Conservation (phyloP, 2,797 vertebrate genomes). For the Prunella strophiata region DNA sequence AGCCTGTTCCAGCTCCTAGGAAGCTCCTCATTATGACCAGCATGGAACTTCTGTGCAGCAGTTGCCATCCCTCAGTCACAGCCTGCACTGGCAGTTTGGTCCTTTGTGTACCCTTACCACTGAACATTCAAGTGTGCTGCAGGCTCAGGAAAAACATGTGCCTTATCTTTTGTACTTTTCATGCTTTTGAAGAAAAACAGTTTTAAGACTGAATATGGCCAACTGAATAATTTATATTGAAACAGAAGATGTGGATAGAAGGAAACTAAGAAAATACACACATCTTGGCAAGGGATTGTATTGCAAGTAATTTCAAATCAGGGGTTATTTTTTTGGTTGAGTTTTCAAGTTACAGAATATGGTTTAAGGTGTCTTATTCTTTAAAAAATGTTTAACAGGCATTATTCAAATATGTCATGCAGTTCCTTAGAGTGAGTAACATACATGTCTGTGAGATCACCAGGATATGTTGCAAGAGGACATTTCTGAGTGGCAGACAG, state of each 20-base stretch:
- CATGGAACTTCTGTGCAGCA: background rate
- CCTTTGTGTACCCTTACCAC: background rate
- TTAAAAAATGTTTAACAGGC: background rate
- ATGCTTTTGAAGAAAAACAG: background rate
- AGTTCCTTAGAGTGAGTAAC: background rate
- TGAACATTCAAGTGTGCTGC: fast-evolving
- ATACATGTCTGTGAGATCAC: background rate
- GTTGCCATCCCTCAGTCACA: background rate
- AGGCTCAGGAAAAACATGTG: background rate
- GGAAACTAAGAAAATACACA: background rate
- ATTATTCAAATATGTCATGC: background rate
- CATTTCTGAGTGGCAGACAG: slow-evolving; percentile 19
- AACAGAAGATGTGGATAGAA: background rate
- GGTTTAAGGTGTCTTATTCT: background rate
- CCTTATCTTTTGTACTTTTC: background rate
- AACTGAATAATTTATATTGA: background rate
- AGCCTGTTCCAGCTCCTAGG: background rate
- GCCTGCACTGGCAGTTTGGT: background rate
- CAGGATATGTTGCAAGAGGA: slow-evolving; percentile 13
- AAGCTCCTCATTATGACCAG: background rate
- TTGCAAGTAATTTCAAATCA: background rate
- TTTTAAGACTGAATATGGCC: background rate
- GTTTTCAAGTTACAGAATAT: slow-evolving; percentile 7
- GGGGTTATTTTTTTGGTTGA: background rate
- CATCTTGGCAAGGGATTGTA: background rate